Evolutionary conservation across 2,888 invertebrate species (phyloP), one percentile per base, ranked within the genome.

Genomic region (Nymphalis urticae): DNA sequence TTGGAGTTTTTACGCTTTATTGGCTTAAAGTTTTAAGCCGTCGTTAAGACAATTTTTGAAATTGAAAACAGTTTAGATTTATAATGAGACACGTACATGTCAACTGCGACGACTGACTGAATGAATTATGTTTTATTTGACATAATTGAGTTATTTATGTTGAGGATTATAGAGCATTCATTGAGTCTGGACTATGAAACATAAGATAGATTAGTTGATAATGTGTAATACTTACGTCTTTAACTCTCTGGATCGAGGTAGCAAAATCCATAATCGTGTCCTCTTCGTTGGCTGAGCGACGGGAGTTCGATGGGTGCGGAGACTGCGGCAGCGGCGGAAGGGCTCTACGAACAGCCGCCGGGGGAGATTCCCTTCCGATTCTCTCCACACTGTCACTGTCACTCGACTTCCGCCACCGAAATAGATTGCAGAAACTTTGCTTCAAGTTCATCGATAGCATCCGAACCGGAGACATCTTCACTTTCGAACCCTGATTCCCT

Each of bases 241-340:
- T 98, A 65, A 98, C 98, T 94, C 96, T 97, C 85, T 97, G 97
- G 81, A 98, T 97, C 77, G 97, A 98, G 42, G 97, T 96, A 53
- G 97, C 97, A 87, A 98, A 98, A 86, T 98, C 97, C 88, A 96
- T 94, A 54, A 94, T 93, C 0, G 92, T 90, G 63, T 94, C 94
- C 60, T 94, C 93, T 3, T 81, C 90, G 7, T 87, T 87, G 16
- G 82, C 84, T 4, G 75, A 71, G 13, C 81, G 71, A 17, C 86
- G 84, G 0, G 76, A 72, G 6, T 85, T 82, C 10, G 84, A 75
- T 9, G 82, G 73, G 13, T 76, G 85, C 2, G 79, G 89, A 36
- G 82, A 76, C 21, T 80, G 82, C 24, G 82, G 90, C 53, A 93
- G 83, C 32, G 94, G 93, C 0, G 93, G 90, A 64, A 92, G 75